Evolutionary conservation across 1,140 invertebrate genomes (phyloP), one percentile per base, ranked within the genome.

Genomic region (Rhagoletis pomonella): DNA sequence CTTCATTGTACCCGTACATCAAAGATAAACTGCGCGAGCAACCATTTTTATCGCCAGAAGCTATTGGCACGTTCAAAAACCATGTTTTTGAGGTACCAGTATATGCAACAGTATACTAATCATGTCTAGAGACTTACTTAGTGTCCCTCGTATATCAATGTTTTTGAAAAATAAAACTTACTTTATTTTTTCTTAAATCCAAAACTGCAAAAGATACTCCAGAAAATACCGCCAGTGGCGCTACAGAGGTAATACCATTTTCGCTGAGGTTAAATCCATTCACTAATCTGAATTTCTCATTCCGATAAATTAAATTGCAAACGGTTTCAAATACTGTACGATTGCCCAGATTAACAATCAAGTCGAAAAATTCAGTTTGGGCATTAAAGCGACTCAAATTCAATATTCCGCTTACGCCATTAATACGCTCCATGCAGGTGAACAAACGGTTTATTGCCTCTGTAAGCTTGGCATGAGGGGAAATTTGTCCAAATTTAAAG

Each of bases 121-220:
- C 29, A 29, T 29, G 29, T 29, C 29, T 29, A 29, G 29, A 29
- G 29, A 29, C 29, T 29, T 29, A 29, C 29, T 29, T 29, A 29
- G 29, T 29, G 29, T 29, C 29, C 29, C 29, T 29, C 29, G 29
- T 29, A 29, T 29, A 29, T 29, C 29, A 29, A 29, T 29, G 29
- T 29, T 29, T 29, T 29, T 29, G 29, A 12, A 29, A 17, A 81
- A 47, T 58, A 29, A 44, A n/a, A 69, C 73, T 85, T 64, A 88
- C 88, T 39, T 69, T n/a, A 77, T 88, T 88, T n/a, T 86, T 64
- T 19, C 88, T 85, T n/a, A 88, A 87, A 64, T 88, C 88, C 39
- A 88, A 73, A 39, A 88, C 4, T 4, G 1, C 19, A 85, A 88
- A 87, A 47, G 85, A 47, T 29, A 81, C 67, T 14, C 86, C 77